These are phyloP conservation scores for Whitmania pigra DNA, from an alignment of 1,140 invertebrate species.

Conservation along the genomic window DNA sequence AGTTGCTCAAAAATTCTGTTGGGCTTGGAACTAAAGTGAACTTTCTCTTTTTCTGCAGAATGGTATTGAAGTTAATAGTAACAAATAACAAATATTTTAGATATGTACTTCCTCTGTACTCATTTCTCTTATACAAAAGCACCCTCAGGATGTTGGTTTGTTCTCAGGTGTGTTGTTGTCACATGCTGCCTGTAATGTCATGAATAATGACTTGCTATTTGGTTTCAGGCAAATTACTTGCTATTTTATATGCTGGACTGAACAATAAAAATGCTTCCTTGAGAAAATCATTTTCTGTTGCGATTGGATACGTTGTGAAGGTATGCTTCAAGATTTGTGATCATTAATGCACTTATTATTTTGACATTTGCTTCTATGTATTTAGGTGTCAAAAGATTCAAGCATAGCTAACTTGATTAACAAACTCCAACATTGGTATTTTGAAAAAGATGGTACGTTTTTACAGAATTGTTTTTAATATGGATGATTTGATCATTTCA, in stretches of 20 bases:
- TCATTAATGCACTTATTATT: slow-evolving; percentile 3
- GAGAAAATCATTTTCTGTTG: slow-evolving; percentile 65
- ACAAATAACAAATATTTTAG: no score
- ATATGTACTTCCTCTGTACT: no score
- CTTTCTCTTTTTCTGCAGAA: slow-evolving; percentile 5
- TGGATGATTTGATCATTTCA: no score
- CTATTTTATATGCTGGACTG: slow-evolving; percentile 61
- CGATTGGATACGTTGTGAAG: slow-evolving; percentile 67
- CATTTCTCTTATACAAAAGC: no score
- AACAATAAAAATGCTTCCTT: slow-evolving; percentile 68
- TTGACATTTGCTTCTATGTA: slow-evolving; percentile 17
- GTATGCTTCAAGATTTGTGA: slow-evolving; percentile 25
- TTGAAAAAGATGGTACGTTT: slow-evolving; percentile 53
- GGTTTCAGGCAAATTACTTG: slow-evolving; percentile 59
- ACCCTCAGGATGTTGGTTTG: no score
- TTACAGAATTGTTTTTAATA: neutral
- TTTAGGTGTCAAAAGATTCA: slow-evolving; percentile 65
- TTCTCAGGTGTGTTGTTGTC: no score
- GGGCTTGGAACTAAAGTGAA: slow-evolving; percentile 63
- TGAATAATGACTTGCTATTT: neutral
- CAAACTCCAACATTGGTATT: slow-evolving; percentile 65
- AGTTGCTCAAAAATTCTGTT: slow-evolving; percentile 64
- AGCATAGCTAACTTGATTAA: slow-evolving; percentile 71
- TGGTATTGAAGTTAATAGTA: no score
- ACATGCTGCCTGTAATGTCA: no score